Percentiles rank a stretch among this genome's conserved stretches.
These are phyloP conservation scores for Phycodurus eques DNA, from an alignment of 2,113 vertebrate species.

Conservation along the genomic window DNA sequence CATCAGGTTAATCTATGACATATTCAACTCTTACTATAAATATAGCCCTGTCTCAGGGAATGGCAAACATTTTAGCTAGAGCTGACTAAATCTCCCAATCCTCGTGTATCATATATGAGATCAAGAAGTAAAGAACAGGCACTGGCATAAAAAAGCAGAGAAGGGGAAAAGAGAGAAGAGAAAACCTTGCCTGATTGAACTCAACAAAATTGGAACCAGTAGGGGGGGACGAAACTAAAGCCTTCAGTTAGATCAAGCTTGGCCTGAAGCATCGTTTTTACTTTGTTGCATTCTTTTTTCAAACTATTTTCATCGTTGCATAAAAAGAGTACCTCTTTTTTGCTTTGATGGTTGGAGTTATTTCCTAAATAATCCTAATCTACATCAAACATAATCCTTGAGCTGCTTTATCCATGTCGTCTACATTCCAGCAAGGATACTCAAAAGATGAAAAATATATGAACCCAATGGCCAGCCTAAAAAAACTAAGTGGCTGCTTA, in stretches of 20 bases:
- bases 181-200: constrained; percentile 55
- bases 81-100: constrained; percentile 59
- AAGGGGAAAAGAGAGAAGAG: constrained; percentile 40
- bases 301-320: constrained; percentile 13
- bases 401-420: constrained; percentile 44
- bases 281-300: neutral
- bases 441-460: constrained; percentile 57
- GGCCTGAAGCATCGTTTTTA: too few species aligned
- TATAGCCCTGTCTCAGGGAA: constrained; percentile 61
- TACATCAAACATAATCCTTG: constrained; percentile 43
- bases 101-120: constrained; percentile 73
- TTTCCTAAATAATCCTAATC: constrained; percentile 38
- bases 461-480: constrained; percentile 28
- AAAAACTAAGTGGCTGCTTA: neutral
- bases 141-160: constrained; percentile 51
- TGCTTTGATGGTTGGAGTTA: constrained; percentile 41
- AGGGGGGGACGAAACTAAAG: constrained; percentile 6
- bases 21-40: constrained; percentile 56
- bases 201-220: constrained; percentile 52
- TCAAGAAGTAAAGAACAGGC: constrained; percentile 71
- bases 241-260: constrained; percentile 37
- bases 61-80: constrained; percentile 50
- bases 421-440: constrained; percentile 50
- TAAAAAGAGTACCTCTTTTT: constrained; percentile 20
- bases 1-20: constrained; percentile 50